These are phyloP conservation scores for Acomys russatus DNA, from an alignment of 2,797 vertebrate species.

Conservation along the genomic window DNA sequence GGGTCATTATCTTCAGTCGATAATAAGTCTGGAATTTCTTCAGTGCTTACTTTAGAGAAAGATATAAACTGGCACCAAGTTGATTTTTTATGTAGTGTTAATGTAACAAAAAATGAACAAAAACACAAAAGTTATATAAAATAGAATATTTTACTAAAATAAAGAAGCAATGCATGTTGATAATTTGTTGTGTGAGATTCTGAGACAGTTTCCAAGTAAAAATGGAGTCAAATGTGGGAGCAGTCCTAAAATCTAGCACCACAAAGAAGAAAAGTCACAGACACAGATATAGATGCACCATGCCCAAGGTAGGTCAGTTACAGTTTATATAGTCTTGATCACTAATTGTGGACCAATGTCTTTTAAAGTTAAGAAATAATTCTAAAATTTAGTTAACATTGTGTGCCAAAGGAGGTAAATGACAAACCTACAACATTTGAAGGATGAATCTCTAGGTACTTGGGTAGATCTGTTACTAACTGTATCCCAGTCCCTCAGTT, in stretches of 20 bases:
- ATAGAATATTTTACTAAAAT: neutral
- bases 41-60: neutral
- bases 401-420: constrained; percentile 32
- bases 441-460: constrained; percentile 43
- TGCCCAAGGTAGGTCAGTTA: neutral
- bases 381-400: constrained; percentile 27
- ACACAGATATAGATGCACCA: neutral
- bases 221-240: neutral
- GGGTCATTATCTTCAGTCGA: constrained; percentile 2
- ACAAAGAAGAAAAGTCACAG: neutral
- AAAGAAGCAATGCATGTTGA: neutral
- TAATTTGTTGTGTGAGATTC: neutral
- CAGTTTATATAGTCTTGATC: constrained; percentile 45
- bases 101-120: neutral
- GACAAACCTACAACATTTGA: constrained; percentile 35
- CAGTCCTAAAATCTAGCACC: neutral
- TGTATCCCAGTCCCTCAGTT: constrained; percentile 38
- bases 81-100: constrained; percentile 31
- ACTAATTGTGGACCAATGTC: neutral
- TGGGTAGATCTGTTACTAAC: constrained; percentile 57
- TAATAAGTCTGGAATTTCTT: neutral
- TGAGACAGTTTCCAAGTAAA: constrained; percentile 37
- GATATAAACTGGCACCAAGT: neutral
- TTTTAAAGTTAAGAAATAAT: constrained; percentile 31
- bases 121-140: neutral